Evolutionary conservation across 2,113 vertebrate genomes (phyloP).

Genomic region (Mellivora capensis): DNA sequence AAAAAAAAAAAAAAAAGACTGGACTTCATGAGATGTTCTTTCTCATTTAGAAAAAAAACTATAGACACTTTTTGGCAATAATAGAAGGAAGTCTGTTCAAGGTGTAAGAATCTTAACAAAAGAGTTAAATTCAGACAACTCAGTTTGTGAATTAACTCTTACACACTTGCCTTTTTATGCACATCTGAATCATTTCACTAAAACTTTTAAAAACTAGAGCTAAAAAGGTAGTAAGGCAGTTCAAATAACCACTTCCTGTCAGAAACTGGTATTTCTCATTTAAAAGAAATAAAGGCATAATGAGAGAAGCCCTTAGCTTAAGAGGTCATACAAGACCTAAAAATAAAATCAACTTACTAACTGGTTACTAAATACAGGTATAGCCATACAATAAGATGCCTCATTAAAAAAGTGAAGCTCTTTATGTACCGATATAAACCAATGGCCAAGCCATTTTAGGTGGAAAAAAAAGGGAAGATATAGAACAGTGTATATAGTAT

Average conservation of each 20-base stretch:
- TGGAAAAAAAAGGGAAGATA: neutral
- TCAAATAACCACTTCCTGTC: conserved; percentile 41
- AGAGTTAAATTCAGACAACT: neutral
- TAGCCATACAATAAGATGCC: neutral
- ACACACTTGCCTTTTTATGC: neutral
- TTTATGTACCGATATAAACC: neutral
- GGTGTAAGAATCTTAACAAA: neutral
- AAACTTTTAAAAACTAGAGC: neutral
- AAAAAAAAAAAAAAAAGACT: no score
- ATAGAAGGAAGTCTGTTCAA: neutral
- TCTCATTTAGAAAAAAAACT: neutral
- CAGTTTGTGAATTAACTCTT: neutral
- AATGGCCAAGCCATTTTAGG: neutral
- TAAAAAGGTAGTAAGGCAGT: conserved; percentile 29
- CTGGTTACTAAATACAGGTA: neutral
- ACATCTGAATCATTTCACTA: neutral
- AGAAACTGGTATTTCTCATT: neutral
- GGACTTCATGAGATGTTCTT: neutral
- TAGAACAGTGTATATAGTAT: neutral
- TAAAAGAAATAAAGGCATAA: conserved; percentile 9
- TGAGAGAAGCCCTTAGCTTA: neutral
- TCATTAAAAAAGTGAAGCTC: neutral
- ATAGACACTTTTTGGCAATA: conserved; percentile 15
- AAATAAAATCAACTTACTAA: conserved; percentile 22
- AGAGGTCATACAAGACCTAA: neutral